Evolutionary conservation across 2,797 vertebrate genomes (phyloP).

Genomic region (Astyanax mexicanus): DNA sequence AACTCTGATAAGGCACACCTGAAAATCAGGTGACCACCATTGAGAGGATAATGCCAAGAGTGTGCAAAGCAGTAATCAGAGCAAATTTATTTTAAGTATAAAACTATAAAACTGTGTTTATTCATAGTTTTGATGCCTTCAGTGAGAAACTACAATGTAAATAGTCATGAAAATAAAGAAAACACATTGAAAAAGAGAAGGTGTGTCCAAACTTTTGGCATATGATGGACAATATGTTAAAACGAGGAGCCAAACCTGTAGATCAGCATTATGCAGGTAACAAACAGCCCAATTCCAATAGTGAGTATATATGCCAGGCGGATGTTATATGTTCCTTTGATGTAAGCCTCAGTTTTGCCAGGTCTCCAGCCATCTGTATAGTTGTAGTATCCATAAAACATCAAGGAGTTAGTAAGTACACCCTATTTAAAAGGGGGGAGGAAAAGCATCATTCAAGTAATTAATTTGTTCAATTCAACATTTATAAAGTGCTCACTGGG

Average conservation of each 20-base stretch:
- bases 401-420: conserved; percentile 76
- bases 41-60: too few species aligned
- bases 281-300: conserved; percentile 73
- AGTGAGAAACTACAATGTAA: too few species aligned
- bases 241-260: conserved; percentile 78
- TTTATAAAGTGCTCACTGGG: not conserved
- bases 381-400: conserved; percentile 91
- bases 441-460: conserved; percentile 27
- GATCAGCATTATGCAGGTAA: conserved; percentile 83
- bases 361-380: conserved; percentile 64
- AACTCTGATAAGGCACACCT: too few species aligned
- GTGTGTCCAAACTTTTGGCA: too few species aligned
- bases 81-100: too few species aligned
- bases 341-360: not conserved
- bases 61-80: too few species aligned
- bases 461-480: not conserved
- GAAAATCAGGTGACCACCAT: too few species aligned
- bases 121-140: too few species aligned
- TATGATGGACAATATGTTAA: not conserved
- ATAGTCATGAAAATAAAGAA: too few species aligned
- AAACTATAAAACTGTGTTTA: too few species aligned
- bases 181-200: too few species aligned
- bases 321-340: conserved; percentile 78
- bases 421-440: conserved; percentile 80
- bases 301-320: conserved; percentile 85